Evolutionary conservation across 23 tunicate genomes (phyloP).

Genomic region (Diplosoma virens): DNA sequence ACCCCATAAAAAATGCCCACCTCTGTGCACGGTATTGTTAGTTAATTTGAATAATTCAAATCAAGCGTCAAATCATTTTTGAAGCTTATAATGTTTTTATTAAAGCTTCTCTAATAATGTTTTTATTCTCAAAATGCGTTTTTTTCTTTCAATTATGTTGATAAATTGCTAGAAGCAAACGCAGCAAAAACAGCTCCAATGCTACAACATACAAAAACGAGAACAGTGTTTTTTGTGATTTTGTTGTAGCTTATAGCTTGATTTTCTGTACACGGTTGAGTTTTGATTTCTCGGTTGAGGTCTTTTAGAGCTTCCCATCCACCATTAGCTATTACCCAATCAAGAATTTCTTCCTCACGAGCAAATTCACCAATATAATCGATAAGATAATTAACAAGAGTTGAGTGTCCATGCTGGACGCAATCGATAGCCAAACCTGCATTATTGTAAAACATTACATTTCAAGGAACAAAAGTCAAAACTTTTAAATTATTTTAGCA

Average conservation of each 20-base stretch:
- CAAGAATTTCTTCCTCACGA: slow-evolving; percentile 46
- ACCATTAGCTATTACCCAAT: slow-evolving; percentile 58
- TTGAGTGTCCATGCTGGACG: slow-evolving; percentile 77
- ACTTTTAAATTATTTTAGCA: no score
- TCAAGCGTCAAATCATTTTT: no score
- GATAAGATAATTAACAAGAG: slow-evolving; percentile 53
- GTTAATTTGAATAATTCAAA: no score
- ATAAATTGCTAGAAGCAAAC: not conserved
- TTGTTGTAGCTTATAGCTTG: slow-evolving; percentile 10
- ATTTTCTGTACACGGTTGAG: not conserved
- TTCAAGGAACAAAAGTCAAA: no score
- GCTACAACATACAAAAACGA: slow-evolving; percentile 19
- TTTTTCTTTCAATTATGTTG: not conserved
- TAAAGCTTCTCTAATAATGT: not conserved
- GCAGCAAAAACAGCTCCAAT: slow-evolving; percentile 34
- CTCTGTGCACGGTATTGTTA: no score
- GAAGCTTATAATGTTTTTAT: no score
- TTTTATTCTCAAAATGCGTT: not conserved
- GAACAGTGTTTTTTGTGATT: slow-evolving; percentile 18
- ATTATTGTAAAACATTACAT: no score
- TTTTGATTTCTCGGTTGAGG: slow-evolving; percentile 13
- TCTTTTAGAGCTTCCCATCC: slow-evolving; percentile 56
- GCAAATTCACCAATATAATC: slow-evolving; percentile 70
- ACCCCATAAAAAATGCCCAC: no score
- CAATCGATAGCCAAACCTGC: slow-evolving; percentile 71